Base-by-base conservation (phyloP, 2,888 invertebrate species). In the Drosophila peninsularis region DNA sequence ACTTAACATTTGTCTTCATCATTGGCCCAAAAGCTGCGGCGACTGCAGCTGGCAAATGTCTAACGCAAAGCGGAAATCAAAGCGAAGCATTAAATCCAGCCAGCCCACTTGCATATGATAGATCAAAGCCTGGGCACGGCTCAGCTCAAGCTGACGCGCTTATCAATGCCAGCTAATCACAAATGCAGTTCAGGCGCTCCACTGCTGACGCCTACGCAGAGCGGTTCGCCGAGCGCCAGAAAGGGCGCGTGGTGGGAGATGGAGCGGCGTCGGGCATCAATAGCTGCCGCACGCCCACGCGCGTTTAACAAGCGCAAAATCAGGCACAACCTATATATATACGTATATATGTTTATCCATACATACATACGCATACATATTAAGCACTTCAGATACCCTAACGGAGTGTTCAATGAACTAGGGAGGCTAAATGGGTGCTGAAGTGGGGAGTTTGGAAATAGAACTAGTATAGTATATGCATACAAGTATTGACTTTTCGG, bases 1-100 rank as follows among this genome's bases (percentile, higher is more conserved):
- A 86, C 78, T 88, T 88, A 78, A 75, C 80, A 85, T 88, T 82
- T 71, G 88, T 82, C 85, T 71, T 82, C 82, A 85, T 82, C 85
- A 77, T 76, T 65, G 57, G 54, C 67, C 71, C 52, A 72, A 80
- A 78, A 47, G 52, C 30, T 60, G 58, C 7, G 42, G 32, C 30
- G 42, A 24, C 57, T 39, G 53, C 19, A 32, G 56, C 34, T 55
- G 39, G 24, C 55, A 66, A 71, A 65, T 37, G 58, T n/a, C 60
- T 27, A 50, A 50, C 32, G 57, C 39, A 21, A 30, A 68, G 67
- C 79, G 82, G 68, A 84, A 75, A 75, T 80, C 72, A 54, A 53
- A 62, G 52, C 54, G 50, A 45, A 47, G 27, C 64, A 61, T 58
- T 64, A 60, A 50, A 65, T 44, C 42, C 62, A 73, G 49, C 42